Percentiles rank a stretch among this genome's conserved stretches.
Evolutionary conservation across 1,140 invertebrate genomes (phyloP).

Genomic region (Lepidurus packardi): DNA sequence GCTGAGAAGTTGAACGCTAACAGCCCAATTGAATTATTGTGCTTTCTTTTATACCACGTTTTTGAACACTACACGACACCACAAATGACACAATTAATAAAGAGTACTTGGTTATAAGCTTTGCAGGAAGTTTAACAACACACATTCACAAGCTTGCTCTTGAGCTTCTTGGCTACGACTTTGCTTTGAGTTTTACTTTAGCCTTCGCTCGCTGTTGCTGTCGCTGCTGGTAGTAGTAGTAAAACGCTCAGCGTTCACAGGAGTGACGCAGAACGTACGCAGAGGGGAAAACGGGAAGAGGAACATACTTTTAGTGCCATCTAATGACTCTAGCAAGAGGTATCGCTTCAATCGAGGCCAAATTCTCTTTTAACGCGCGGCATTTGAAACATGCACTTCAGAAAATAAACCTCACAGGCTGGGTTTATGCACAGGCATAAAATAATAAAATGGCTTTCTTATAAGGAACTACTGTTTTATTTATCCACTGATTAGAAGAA

Average conservation of each 20-base stretch:
- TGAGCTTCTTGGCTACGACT: constrained; percentile 6
- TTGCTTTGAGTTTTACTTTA: constrained; percentile 7
- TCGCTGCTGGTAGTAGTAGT: not conserved
- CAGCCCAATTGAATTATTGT: not conserved
- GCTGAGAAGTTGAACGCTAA: constrained; percentile 3
- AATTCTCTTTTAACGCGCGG: no score
- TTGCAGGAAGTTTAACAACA: not conserved
- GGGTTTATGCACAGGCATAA: no score
- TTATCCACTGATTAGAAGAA: no score
- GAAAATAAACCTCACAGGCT: no score
- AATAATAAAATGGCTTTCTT: no score
- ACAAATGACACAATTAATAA: not conserved
- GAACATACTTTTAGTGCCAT: not conserved
- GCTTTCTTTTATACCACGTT: not conserved
- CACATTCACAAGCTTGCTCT: not conserved
- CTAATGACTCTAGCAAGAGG: not conserved
- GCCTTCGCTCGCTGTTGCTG: constrained; percentile 7
- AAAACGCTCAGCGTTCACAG: not conserved
- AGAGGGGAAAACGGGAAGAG: not conserved
- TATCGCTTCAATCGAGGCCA: no score
- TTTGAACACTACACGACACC: not conserved
- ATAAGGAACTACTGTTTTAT: no score
- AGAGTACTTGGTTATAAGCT: not conserved
- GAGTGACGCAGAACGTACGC: constrained; percentile 13
- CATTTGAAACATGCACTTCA: no score